Base-by-base conservation (phyloP, 2,113 vertebrate species). In the Scomber scombrus region DNA sequence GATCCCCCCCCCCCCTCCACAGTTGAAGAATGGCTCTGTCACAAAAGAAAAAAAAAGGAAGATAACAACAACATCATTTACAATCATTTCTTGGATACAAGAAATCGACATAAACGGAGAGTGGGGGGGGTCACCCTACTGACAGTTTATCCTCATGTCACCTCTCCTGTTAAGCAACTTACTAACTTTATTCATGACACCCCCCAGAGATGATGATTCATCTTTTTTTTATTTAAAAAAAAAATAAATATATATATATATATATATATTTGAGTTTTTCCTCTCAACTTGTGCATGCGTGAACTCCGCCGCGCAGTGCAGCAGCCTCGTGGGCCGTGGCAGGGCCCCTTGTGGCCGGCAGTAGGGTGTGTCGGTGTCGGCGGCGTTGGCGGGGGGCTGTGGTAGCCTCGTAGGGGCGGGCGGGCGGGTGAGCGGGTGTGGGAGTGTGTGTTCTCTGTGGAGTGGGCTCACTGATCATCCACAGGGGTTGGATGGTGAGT, bases 11-110 rank as follows among this genome's bases (percentile, higher is more conserved):
- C 26, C 34, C 47, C n/a, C 47, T 64, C 64, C 67, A 71, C 73
- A 75, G 76, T 82, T 89, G 90, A 91, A 92, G 81, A 91, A 91
- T 88, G 71, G 81, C 80, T 88, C 75, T 91, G 91, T 90, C 90
- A 90, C 89, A 85, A 82, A 89, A 85, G 69, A 87, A 79, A 72
- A 75, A 26, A 66, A 63, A 58, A 75, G 55, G 62, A 64, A 78
- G 77, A 84, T 84, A 88, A 90, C 90, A 90, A 88, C 86, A 63
- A 84, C 84, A 90, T 87, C 75, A 60, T 82, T 92, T 85, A 85
- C 62, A 78, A 77, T 85, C 47, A 89, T 81, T 85, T 85, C 73
- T 89, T 58, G 58, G 81, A 68, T 47, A 80, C n/a, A 13, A 78
- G 56, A 83, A 90, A 78, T 84, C 52, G 1, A 71, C 46, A 51